Evolutionary conservation across 2,888 invertebrate species (phyloP).

Genomic region (Oscheius onirici): DNA sequence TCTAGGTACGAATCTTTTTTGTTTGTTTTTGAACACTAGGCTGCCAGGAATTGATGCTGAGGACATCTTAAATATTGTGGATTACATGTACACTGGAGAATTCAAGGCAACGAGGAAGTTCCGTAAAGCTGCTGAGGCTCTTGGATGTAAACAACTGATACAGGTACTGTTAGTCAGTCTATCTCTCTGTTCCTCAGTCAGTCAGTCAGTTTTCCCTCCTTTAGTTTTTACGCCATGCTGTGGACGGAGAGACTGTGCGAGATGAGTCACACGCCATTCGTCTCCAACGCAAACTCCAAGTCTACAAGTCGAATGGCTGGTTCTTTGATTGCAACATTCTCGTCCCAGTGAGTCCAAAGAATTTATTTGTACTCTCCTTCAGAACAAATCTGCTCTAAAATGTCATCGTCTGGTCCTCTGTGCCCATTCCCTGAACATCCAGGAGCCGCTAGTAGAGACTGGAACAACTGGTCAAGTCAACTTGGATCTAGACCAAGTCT

Average conservation of each 20-base stretch:
- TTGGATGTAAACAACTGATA: slow-evolving; percentile 22
- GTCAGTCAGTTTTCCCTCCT: neutral
- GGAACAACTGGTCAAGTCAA: slow-evolving; percentile 17
- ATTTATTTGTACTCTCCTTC: slow-evolving; percentile 10
- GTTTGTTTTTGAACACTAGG: neutral
- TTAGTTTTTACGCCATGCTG: neutral
- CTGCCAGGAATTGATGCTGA: slow-evolving; percentile 34
- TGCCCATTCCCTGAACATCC: slow-evolving; percentile 41
- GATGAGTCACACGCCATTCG: slow-evolving; percentile 25
- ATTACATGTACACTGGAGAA: slow-evolving; percentile 48
- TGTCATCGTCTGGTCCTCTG: slow-evolving; percentile 47
- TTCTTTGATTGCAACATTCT: slow-evolving; percentile 31
- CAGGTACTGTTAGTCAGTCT: neutral
- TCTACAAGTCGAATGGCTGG: slow-evolving; percentile 15
- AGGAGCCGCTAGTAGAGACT: slow-evolving; percentile 34
- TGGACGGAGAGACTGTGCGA: neutral
- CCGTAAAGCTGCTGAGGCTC: slow-evolving; percentile 3
- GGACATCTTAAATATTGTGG: slow-evolving; percentile 40
- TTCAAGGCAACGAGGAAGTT: slow-evolving; percentile 1
- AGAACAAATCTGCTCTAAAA: slow-evolving; percentile 25
- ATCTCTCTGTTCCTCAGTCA: neutral
- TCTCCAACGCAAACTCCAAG: slow-evolving; percentile 22
- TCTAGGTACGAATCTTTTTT: slow-evolving; percentile 1
- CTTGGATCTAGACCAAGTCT: slow-evolving; percentile 27
- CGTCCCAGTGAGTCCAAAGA: neutral